Evolutionary conservation across 1,140 invertebrate genomes (phyloP).

Genomic region (Musca vetustissima): DNA sequence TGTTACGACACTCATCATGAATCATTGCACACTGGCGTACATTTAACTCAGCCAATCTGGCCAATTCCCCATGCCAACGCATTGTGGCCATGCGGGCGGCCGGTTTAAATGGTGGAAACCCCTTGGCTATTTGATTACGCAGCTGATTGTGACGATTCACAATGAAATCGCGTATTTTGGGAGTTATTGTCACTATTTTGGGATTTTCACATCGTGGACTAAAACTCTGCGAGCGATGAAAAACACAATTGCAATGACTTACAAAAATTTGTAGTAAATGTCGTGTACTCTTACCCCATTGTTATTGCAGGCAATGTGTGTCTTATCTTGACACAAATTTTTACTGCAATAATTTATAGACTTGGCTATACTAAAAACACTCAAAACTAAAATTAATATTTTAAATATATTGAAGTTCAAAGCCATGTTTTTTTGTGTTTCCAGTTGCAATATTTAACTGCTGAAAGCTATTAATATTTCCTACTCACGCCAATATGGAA

Average conservation of each 20-base stretch:
- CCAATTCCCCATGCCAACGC: slow-evolving; percentile 37
- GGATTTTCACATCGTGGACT: slow-evolving; percentile 2
- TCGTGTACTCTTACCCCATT: slow-evolving; percentile 19
- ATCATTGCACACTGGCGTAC: slow-evolving; percentile 30
- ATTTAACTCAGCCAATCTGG: slow-evolving; percentile 38
- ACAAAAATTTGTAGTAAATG: not conserved
- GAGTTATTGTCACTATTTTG: slow-evolving; percentile 11
- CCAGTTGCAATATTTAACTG: too few species aligned
- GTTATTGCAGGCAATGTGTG: slow-evolving; percentile 22
- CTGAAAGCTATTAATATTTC: too few species aligned
- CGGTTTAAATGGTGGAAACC: slow-evolving; percentile 15
- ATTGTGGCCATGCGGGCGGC: slow-evolving; percentile 38
- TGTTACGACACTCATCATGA: slow-evolving; percentile 36
- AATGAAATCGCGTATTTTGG: not conserved
- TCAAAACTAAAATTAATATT: too few species aligned
- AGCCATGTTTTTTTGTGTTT: too few species aligned
- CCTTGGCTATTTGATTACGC: slow-evolving; percentile 27
- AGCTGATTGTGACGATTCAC: slow-evolving; percentile 22
- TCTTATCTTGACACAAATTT: not conserved
- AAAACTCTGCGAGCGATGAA: slow-evolving; percentile 6
- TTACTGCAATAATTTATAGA: not conserved
- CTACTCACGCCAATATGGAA: too few species aligned
- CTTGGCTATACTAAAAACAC: too few species aligned
- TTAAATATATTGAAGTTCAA: too few species aligned
- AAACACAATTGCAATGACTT: not conserved